Conservation (phyloP, 1,140 invertebrate species). For the Amyelois transitella region DNA sequence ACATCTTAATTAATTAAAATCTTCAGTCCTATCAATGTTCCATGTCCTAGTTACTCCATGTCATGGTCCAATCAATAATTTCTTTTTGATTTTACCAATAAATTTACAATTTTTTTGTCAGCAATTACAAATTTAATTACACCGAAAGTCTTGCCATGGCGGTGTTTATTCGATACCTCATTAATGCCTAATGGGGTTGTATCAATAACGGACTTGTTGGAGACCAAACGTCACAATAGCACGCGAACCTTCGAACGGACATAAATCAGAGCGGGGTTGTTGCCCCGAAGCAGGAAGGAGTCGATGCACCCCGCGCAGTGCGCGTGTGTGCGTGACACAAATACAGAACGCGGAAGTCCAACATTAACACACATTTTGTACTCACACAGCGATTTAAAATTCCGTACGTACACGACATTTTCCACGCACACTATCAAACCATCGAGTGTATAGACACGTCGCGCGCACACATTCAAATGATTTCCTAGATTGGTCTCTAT, state of each 20-base stretch:
- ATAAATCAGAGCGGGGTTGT: constrained; percentile 66
- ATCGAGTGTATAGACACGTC: too few relatives aligned
- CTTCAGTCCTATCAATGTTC: too few relatives aligned
- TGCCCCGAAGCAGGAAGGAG: constrained; percentile 63
- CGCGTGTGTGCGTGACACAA: constrained; percentile 45
- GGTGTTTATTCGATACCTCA: background rate
- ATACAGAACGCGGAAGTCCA: constrained; percentile 58
- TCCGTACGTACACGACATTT: constrained; percentile 33
- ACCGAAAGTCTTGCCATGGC: background rate
- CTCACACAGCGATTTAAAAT: constrained; percentile 27
- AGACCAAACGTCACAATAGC: constrained; percentile 51
- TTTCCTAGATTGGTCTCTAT: constrained; percentile 33
- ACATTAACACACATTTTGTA: constrained; percentile 61
- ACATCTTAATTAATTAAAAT: too few relatives aligned
- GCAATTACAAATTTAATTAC: background rate
- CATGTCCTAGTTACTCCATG: too few relatives aligned
- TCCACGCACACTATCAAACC: constrained; percentile 32
- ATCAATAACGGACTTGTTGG: constrained; percentile 17
- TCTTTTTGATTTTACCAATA: too few relatives aligned
- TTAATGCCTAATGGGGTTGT: background rate
- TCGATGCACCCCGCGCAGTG: constrained; percentile 62
- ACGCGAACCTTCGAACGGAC: constrained; percentile 63
- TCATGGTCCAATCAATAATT: too few relatives aligned
- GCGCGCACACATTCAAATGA: constrained; percentile 5
- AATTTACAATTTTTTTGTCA: too few relatives aligned